These are phyloP conservation scores for Sitophilus oryzae DNA, from an alignment of 1,140 invertebrate species.

Conservation along the genomic window DNA sequence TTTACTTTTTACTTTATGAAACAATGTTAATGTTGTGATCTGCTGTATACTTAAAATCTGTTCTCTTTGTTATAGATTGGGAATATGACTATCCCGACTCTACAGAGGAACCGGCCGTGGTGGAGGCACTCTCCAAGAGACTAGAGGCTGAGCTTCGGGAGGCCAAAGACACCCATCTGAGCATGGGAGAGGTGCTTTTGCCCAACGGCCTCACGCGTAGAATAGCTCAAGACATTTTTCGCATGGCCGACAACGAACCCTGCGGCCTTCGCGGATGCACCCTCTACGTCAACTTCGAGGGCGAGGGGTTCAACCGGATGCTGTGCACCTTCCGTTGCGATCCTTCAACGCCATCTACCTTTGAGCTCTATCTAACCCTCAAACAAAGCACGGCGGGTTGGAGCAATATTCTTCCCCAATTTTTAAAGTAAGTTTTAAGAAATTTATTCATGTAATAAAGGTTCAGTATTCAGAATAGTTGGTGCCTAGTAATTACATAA, in stretches of 20 bases:
- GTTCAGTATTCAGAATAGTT: too few species aligned
- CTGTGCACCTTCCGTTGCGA: conserved; percentile 71
- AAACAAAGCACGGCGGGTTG: conserved; percentile 75
- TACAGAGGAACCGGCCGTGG: conserved; percentile 35
- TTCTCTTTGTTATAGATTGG: conserved; percentile 25
- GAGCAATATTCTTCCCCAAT: conserved; percentile 76
- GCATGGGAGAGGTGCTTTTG: conserved; percentile 68
- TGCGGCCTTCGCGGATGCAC: conserved; percentile 75
- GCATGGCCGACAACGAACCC: conserved; percentile 75
- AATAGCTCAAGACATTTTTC: conserved; percentile 68
- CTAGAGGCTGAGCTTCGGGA: conserved; percentile 68
- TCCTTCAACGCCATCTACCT: conserved; percentile 74
- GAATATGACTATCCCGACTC: conserved; percentile 25
- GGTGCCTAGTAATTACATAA: too few species aligned
- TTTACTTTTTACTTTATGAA: conserved; percentile 58
- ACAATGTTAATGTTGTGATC: conserved; percentile 62
- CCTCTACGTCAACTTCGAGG: conserved; percentile 68
- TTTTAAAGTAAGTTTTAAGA: conserved; percentile 79
- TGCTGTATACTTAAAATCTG: conserved; percentile 56
- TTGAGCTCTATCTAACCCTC: conserved; percentile 76
- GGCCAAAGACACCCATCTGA: conserved; percentile 69
- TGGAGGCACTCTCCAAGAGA: conserved; percentile 57
- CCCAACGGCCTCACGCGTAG: conserved; percentile 69
- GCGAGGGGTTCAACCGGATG: conserved; percentile 58
- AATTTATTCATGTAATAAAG: too few species aligned